phyloP scores from a whole-genome alignment of 92 coral and sea anemone genomes.

The Palythoa grandis region DNA sequence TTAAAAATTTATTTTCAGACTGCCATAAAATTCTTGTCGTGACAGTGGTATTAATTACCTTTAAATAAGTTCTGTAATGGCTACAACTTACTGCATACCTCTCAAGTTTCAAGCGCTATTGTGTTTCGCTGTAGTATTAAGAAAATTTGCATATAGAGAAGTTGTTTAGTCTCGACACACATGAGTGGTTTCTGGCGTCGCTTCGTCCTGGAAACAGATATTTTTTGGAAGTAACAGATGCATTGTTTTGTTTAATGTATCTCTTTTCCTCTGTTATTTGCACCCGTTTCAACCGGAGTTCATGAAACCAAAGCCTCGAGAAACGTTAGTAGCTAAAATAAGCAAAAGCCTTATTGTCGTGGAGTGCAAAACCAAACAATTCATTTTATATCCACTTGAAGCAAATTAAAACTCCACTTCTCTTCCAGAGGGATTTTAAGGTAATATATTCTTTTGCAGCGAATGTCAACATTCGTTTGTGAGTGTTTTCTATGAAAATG shows the following conservation, averaged over 20 bases:
- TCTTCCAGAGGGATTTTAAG: neutral
- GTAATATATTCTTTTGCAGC: neutral
- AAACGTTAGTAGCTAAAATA: neutral
- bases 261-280: neutral
- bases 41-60: neutral
- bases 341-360: neutral
- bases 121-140: neutral
- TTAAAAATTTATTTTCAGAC: neutral
- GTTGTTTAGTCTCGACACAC: constrained; percentile 22
- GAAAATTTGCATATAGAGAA: constrained; percentile 11
- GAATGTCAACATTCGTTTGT: neutral
- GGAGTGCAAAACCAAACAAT: neutral
- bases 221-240: neutral
- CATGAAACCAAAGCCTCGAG: neutral
- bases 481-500: neutral
- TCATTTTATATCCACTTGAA: neutral
- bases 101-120: neutral
- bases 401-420: neutral
- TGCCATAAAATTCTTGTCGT: neutral
- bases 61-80: neutral
- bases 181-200: constrained; percentile 27
- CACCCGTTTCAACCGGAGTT: neutral
- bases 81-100: constrained; percentile 3
- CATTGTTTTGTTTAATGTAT: neutral
- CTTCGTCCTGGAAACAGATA: constrained; percentile 18